Percentiles rank a stretch among this genome's conserved stretches.
Evolutionary conservation across 2,113 vertebrate species (phyloP).

Genomic region (Prunella fulvescens): DNA sequence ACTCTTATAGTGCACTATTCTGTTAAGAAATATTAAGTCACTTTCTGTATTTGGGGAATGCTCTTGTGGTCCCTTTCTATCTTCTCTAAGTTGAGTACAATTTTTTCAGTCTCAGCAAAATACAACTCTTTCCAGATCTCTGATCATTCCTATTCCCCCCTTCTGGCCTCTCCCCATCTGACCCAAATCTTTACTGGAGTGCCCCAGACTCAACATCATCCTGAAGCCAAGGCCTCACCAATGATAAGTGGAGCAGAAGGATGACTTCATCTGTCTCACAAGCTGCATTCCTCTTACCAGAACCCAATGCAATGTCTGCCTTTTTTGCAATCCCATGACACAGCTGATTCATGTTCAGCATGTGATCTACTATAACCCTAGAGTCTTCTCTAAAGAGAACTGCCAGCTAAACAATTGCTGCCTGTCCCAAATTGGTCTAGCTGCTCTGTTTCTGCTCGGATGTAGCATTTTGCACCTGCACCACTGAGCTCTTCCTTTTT

Average conservation of each 20-base stretch:
- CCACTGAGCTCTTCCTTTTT: not conserved
- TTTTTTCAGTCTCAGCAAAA: not conserved
- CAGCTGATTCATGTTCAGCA: constrained; percentile 42
- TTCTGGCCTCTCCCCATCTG: not conserved
- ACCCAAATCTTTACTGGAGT: not conserved
- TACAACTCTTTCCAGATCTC: not conserved
- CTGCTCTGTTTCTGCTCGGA: not conserved
- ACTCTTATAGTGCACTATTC: not conserved
- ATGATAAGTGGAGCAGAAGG: constrained; percentile 26
- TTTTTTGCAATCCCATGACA: constrained; percentile 40
- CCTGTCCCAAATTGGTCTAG: not conserved
- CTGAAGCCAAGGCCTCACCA: not conserved
- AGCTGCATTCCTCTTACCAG: constrained; percentile 37
- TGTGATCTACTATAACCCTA: constrained; percentile 38
- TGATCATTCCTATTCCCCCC: not conserved
- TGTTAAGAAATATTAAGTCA: not conserved
- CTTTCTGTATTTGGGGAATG: not conserved
- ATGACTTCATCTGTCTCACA: constrained; percentile 50
- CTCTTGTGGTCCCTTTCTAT: not conserved
- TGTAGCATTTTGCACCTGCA: not conserved
- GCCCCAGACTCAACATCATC: constrained; percentile 1
- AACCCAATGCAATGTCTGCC: constrained; percentile 38
- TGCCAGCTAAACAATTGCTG: constrained; percentile 31
- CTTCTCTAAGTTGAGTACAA: not conserved
- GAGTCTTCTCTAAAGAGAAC: constrained; percentile 26